Conservation (phyloP, 2,113 vertebrate species). For the Terrapene triunguis region DNA sequence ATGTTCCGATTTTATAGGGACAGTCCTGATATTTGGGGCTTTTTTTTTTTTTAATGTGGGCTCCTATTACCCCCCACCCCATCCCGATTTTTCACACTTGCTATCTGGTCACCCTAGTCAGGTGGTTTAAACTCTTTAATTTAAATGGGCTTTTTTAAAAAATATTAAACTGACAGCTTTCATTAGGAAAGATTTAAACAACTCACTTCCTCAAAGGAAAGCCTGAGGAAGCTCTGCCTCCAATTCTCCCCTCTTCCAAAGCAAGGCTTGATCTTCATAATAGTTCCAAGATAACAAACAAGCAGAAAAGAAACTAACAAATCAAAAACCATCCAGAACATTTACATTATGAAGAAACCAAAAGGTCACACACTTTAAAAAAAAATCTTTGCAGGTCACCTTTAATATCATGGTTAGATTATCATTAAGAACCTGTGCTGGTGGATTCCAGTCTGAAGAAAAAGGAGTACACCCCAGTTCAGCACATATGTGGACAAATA, state of each 20-base stretch:
- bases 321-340: neutral
- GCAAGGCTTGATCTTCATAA: neutral
- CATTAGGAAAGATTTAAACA: neutral
- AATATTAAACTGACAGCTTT: neutral
- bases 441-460: neutral
- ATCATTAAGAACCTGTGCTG: accelerated
- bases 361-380: neutral
- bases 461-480: neutral
- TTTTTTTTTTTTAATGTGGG: too few species aligned
- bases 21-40: too few species aligned
- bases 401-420: neutral
- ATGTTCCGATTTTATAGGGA: too few species aligned
- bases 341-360: neutral
- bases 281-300: neutral
- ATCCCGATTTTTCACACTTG: too few species aligned
- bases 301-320: neutral
- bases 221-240: neutral
- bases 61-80: too few species aligned
- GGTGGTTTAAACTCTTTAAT: neutral
- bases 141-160: neutral
- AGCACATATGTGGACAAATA: neutral
- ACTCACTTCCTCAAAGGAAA: neutral
- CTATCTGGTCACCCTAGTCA: neutral
- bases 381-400: neutral
- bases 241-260: neutral